Base-by-base conservation (phyloP, 2,888 invertebrate species). In the Diarsia brunnea region DNA sequence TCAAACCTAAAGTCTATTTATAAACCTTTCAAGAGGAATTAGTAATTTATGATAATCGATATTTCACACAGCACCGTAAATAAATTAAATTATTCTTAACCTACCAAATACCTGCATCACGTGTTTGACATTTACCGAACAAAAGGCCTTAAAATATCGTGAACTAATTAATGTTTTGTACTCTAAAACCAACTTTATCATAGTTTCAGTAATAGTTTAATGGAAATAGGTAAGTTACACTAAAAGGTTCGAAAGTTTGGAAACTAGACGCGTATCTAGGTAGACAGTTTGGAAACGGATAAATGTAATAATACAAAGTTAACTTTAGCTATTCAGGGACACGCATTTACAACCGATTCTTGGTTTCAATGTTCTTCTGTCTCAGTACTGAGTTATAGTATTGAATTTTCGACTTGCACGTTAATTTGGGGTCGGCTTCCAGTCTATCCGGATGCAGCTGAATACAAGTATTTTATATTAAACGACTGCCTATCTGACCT, bases 221-320 rank as follows among this genome's bases (percentile, higher is more conserved):
- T 77, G 64, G 66, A 74, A 72, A 69, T 77, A n/a, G 43, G 68
- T 72, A 69, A 80, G 71, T 73, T 64, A n/a, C 51, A 53, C 19
- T 80, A 49, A 71, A 81, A 81, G 64, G 70, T 5, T 58, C 14
- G 12, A 69, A 82, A 85, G 82, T 84, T 85, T n/a, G 43, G n/a
- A 12, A 55, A 60, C 58, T 73, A 64, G 65, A 24, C 43, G 16
- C 31, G 43, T 58, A 43, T 49, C 14, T 58, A 73, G 27, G 45
- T 49, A 38, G 45, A n/a, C 61, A 24, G 55, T 19, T 71, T 45
- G 38, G 53, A 63, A 43, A 5, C 0, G 0, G 24, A 67, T 81
- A 43, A 70, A 74, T 81, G 27, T 71, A 55, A 66, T 80, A 66
- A 64, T 66, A 69, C 49, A 16, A 69, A 69, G 71, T 75, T 73